Base-by-base conservation (phyloP, 2,888 invertebrate genomes). In the Drosophila anceps region DNA sequence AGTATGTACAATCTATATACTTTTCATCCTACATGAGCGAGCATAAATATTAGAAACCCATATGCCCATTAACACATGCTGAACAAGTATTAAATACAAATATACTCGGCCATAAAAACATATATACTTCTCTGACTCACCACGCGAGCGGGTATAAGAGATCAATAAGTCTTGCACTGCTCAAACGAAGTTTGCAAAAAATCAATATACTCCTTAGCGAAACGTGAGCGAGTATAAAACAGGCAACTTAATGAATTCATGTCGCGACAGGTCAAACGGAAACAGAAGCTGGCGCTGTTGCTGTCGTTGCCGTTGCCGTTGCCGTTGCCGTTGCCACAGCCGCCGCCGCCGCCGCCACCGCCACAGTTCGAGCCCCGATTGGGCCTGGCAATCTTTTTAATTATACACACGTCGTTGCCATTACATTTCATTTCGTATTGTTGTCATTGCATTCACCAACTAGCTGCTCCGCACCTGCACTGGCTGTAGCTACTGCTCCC, bases 331-430 rank as follows among this genome's bases (percentile, higher is more conserved):
- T 15, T 15, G n/a, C 20, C 18, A 18, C 12, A 2, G 20, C 9
- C 18, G 5, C 20, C 6, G 41, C 41, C 6, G 41, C 41, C 50
- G 2, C 35, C 15, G 35, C 24, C 24, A 15, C 57, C 39, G 18
- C 46, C 54, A 18, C 24, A 62, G 60, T 75, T 75, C 70, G 70
- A 74, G 43, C 43, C 57, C 46, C 29, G 33, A 39, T 53, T 35
- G 51, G 54, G 41, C 29, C 33, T 12, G 50, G 43, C 20, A 46
- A 53, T 46, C 58, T 51, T 86, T 88, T 85, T 88, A 85, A 85
- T 88, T 85, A 85, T 82, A 86, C 82, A 86, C 85, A 85, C 89
- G 89, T 85, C 84, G 84, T 71, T 73, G 73, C 82, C 84, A 88
- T 85, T 88, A 86, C 87, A 86, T 88, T 86, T 81, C 87, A 80